Evolutionary conservation across 2,888 invertebrate species (phyloP).

Genomic region (Scaptomyza caliginosa): DNA sequence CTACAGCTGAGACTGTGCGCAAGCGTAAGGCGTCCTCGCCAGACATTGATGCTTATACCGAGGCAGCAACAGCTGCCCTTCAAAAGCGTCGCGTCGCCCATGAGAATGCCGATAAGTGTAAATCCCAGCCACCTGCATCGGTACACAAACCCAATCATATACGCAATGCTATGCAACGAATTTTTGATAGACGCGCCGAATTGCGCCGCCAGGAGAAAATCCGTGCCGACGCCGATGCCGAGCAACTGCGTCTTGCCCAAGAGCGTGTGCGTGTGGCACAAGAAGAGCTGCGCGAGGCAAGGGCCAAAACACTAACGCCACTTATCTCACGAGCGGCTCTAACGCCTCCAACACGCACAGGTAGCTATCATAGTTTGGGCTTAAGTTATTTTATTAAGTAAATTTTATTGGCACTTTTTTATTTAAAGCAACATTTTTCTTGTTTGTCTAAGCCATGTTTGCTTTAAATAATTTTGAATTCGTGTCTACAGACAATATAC

Average conservation of each 20-base stretch:
- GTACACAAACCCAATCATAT: constrained; percentile 85
- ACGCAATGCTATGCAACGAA: constrained; percentile 85
- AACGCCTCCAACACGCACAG: constrained; percentile 68
- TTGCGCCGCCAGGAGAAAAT: constrained; percentile 73
- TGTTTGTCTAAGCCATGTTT: not conserved
- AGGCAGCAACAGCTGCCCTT: constrained; percentile 64
- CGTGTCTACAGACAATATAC: not conserved
- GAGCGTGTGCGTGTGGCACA: constrained; percentile 80
- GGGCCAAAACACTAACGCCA: constrained; percentile 74
- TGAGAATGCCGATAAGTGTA: constrained; percentile 85
- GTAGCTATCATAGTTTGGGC: constrained; percentile 28
- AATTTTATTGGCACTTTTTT: not conserved
- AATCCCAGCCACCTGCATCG: constrained; percentile 81
- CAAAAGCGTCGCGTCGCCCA: constrained; percentile 91
- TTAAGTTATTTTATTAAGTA: not conserved
- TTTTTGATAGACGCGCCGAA: constrained; percentile 80
- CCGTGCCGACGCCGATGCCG: constrained; percentile 70
- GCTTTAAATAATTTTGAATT: not conserved
- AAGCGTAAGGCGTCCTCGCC: constrained; percentile 70
- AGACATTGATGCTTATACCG: constrained; percentile 83
- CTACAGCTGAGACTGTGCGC: constrained; percentile 21
- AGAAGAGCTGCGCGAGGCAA: constrained; percentile 68
- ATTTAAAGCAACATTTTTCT: not conserved
- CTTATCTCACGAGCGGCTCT: constrained; percentile 78
- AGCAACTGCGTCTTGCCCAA: constrained; percentile 80